Percentiles rank a stretch among this genome's conserved stretches.
phyloP scores from a whole-genome alignment of 2,113 vertebrate genomes.

The Lepus timidus region DNA sequence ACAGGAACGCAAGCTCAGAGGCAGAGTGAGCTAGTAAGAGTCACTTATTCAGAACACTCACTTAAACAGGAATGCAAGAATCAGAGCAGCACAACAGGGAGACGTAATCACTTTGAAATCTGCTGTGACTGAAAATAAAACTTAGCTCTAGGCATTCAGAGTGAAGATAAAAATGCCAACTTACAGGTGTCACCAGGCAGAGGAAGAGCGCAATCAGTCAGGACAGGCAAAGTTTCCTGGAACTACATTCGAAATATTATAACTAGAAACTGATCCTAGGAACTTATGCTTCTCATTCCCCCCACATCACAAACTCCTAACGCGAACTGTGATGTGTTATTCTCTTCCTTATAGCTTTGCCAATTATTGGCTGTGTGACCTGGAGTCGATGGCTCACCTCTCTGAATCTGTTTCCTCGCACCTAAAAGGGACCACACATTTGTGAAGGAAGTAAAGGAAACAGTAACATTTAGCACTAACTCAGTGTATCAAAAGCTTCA shows the following conservation, averaged over 20 bases:
- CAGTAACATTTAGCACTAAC: neutral
- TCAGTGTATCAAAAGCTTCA: neutral
- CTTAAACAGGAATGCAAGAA: conserved; percentile 50
- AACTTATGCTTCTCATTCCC: neutral
- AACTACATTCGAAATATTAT: conserved; percentile 42
- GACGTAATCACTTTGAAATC: neutral
- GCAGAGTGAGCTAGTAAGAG: neutral
- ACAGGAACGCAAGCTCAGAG: conserved; percentile 24
- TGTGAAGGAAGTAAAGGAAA: neutral
- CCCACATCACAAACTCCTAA: neutral
- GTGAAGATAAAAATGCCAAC: conserved; percentile 11
- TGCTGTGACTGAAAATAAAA: neutral
- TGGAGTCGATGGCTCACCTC: neutral
- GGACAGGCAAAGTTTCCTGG: conserved; percentile 19
- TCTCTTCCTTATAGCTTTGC: neutral
- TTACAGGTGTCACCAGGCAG: neutral
- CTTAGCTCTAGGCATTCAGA: neutral
- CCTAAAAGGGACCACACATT: neutral
- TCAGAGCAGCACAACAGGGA: neutral
- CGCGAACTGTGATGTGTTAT: neutral
- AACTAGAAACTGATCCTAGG: conserved; percentile 22
- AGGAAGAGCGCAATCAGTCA: conserved; percentile 22
- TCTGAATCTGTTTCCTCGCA: neutral
- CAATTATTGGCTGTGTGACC: conserved; percentile 10
- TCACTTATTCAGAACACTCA: neutral